Conservation (phyloP, 2,113 vertebrate genomes). For the Albula glossodonta region DNA sequence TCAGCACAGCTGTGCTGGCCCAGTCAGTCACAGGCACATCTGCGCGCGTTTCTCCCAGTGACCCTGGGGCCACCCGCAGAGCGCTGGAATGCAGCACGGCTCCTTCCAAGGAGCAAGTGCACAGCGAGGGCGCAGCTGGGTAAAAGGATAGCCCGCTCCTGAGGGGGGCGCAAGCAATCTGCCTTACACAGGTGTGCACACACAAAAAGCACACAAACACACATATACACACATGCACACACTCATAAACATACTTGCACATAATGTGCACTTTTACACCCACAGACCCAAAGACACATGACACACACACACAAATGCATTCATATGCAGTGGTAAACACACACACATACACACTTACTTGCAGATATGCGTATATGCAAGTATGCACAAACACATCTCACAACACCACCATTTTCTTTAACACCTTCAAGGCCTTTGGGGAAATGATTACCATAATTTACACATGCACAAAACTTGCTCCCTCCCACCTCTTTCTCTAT, state of each 20-base stretch:
- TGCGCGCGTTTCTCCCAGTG: slow-evolving; percentile 79
- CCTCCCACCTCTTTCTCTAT: neutral
- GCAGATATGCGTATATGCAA: neutral
- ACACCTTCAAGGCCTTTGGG: no score
- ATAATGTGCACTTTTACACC: no score
- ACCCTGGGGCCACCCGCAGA: slow-evolving; percentile 71
- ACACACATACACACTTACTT: neutral
- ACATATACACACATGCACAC: neutral
- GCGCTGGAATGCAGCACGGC: slow-evolving; percentile 75
- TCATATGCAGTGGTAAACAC: neutral
- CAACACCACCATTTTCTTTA: no score
- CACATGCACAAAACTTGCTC: neutral
- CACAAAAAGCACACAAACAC: neutral
- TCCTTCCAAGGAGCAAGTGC: slow-evolving; percentile 80
- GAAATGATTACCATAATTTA: neutral
- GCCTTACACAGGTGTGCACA: neutral
- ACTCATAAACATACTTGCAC: neutral
- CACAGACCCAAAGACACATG: neutral
- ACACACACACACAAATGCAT: neutral
- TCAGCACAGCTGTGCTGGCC: slow-evolving; percentile 31
- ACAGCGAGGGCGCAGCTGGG: slow-evolving; percentile 82
- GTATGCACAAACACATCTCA: neutral
- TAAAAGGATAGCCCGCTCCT: slow-evolving; percentile 64
- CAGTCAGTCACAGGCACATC: slow-evolving; percentile 75
- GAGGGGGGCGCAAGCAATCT: slow-evolving; percentile 52